A percentile compares a stretch with the other conserved stretches of the same genome.
Conservation (phyloP, 2,797 vertebrate genomes). For the Graptemys geographica region DNA sequence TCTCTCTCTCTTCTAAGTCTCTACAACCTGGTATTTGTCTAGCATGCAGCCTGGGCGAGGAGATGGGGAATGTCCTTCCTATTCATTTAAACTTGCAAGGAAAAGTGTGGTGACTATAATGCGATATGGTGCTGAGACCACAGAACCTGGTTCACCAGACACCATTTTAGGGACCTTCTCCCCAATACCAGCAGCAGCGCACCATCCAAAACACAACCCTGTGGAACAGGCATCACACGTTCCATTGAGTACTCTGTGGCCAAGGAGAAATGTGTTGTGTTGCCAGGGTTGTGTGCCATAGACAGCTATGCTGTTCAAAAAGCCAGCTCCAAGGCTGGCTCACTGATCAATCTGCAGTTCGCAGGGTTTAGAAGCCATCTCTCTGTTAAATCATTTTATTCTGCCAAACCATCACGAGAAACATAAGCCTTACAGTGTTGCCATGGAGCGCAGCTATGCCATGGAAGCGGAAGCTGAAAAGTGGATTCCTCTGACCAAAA, state of each 20-base stretch:
- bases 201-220: not conserved
- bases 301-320: constrained; percentile 41
- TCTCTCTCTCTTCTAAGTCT: not conserved
- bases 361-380: constrained; percentile 29
- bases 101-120: not conserved
- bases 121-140: accelerated
- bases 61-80: not conserved
- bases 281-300: constrained; percentile 44
- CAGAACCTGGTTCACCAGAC: not conserved
- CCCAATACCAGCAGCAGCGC: not conserved
- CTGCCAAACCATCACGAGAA: constrained; percentile 76
- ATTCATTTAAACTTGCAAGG: accelerated
- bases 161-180: not conserved
- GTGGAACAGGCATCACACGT: constrained; percentile 28
- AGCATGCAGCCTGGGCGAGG: not conserved
- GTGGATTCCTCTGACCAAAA: constrained; percentile 6
- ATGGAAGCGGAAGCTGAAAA: not conserved
- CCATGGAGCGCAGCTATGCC: constrained; percentile 64
- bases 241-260: constrained; percentile 3
- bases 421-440: constrained; percentile 66
- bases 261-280: constrained; percentile 23
- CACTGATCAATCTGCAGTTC: constrained; percentile 39
- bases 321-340: constrained; percentile 39
- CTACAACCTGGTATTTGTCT: accelerated
- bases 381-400: constrained; percentile 67